phyloP scores from a whole-genome alignment of 2,888 invertebrate species.

The Ferrisia virgata region DNA sequence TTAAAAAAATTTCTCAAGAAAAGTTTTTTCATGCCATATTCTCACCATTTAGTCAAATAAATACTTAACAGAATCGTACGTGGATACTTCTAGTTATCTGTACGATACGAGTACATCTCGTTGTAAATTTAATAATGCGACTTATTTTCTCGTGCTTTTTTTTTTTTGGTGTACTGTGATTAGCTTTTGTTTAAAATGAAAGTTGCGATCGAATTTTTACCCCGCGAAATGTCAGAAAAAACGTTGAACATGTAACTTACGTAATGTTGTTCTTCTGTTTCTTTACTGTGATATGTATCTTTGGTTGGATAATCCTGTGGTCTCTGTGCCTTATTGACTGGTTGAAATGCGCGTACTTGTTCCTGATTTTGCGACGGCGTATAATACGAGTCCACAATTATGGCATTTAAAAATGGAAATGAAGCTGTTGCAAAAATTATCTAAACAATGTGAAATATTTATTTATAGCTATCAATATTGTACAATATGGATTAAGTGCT shows the following conservation, averaged over 20 bases:
- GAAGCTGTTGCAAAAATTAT: constrained; percentile 8
- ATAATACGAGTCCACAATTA: constrained; percentile 34
- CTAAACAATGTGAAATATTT: no score
- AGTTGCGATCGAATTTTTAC: background rate
- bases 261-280: background rate
- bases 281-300: background rate
- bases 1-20: background rate
- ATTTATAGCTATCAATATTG: no score
- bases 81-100: background rate
- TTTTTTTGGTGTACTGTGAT: background rate
- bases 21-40: background rate
- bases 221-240: background rate
- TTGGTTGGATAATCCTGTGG: background rate
- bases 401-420: constrained; percentile 22
- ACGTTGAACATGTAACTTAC: background rate
- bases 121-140: background rate
- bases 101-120: background rate
- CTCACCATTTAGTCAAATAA: background rate
- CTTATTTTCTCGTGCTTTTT: no score
- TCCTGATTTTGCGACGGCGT: constrained; percentile 11
- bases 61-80: background rate
- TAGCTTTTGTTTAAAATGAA: background rate
- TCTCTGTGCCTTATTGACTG: background rate
- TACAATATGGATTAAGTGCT: no score
- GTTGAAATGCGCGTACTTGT: background rate